These are phyloP conservation scores for Rhabditophanes sp. DNA, from an alignment of 2,888 invertebrate species.

Conservation along the genomic window DNA sequence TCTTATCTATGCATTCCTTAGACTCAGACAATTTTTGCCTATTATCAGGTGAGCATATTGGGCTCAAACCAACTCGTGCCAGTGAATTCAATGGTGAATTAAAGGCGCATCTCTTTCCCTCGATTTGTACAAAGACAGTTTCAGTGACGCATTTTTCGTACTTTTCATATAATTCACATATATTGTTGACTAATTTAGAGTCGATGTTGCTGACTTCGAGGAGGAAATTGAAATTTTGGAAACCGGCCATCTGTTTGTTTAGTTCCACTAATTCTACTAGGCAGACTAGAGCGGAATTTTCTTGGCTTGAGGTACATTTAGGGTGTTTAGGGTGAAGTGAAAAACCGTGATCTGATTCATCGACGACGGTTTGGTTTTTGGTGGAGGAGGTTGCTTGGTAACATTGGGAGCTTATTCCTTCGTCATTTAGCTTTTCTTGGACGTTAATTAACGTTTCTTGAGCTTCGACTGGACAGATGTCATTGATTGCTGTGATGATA, in stretches of 20 bases:
- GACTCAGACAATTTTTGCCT: constrained; percentile 24
- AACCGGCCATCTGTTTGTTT: constrained; percentile 29
- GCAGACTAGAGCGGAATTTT: constrained; percentile 35
- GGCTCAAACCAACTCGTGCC: constrained; percentile 36
- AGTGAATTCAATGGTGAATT: constrained; percentile 38
- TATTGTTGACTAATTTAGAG: constrained; percentile 27
- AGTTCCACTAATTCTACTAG: constrained; percentile 38
- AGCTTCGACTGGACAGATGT: constrained; percentile 30
- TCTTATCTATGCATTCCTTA: constrained; percentile 20
- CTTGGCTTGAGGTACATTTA: constrained; percentile 15
- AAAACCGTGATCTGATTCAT: no score
- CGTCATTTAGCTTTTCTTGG: constrained; percentile 24
- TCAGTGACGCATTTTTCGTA: constrained; percentile 23
- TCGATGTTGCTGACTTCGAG: constrained; percentile 26
- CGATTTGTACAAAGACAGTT: constrained; percentile 23
- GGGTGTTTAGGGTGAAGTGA: constrained; percentile 10
- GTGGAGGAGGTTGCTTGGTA: constrained; percentile 8
- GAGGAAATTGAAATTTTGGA: constrained; percentile 31
- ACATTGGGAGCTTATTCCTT: constrained; percentile 17
- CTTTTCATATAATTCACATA: constrained; percentile 24
- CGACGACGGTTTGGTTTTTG: constrained; percentile 7
- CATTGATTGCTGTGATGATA: constrained; percentile 30
- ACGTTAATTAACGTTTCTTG: constrained; percentile 33
- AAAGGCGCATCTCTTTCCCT: constrained; percentile 27
- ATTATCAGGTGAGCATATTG: constrained; percentile 26